These are phyloP conservation scores for Batillaria attramentaria DNA, from an alignment of 1,140 invertebrate genomes.

Conservation along the genomic window DNA sequence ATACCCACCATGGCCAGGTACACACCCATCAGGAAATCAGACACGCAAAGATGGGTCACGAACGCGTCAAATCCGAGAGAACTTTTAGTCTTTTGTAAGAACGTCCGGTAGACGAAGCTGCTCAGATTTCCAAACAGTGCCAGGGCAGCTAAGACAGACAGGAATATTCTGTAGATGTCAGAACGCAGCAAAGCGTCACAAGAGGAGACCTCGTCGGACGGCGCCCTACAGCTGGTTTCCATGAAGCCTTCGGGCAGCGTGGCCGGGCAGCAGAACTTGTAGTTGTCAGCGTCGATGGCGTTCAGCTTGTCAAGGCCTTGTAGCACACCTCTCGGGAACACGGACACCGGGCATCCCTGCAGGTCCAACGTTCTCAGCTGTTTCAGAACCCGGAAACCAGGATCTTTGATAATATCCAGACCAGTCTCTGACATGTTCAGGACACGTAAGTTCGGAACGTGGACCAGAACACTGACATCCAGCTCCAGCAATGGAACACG, in stretches of 20 bases:
- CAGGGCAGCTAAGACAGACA: slow-evolving; percentile 43
- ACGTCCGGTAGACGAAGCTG: slow-evolving; percentile 35
- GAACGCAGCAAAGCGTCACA: background rate
- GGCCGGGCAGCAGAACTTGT: slow-evolving; percentile 24
- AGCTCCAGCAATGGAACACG: background rate
- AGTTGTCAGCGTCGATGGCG: background rate
- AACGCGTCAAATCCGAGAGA: no score
- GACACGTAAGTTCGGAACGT: background rate
- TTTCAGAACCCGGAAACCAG: background rate
- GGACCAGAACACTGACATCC: background rate
- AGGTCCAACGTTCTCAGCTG: background rate
- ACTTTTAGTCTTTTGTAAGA: no score
- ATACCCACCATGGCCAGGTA: no score
- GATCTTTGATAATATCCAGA: background rate
- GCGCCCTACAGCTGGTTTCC: background rate
- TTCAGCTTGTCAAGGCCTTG: background rate
- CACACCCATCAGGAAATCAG: no score
- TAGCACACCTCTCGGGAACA: background rate
- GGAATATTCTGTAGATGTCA: slow-evolving; percentile 23
- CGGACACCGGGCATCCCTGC: background rate
- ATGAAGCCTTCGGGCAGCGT: background rate
- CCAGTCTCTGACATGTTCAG: background rate
- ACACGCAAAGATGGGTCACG: no score
- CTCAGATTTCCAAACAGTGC: slow-evolving; percentile 49
- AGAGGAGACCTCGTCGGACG: background rate